phyloP scores from a whole-genome alignment of 2,113 vertebrate genomes.

The Engystomops pustulosus region DNA sequence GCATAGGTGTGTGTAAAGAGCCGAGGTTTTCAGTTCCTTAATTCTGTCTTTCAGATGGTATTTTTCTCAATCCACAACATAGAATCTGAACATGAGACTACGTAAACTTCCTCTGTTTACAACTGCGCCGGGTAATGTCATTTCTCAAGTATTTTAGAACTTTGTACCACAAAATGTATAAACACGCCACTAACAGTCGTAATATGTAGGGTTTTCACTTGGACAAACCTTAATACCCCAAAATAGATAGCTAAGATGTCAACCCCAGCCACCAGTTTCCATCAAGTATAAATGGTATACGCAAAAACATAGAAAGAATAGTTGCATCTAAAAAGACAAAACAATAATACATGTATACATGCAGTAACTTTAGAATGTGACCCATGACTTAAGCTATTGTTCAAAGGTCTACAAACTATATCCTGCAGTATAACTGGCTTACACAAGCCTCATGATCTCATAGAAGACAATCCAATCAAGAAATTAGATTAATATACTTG shows the following conservation, averaged over 20 bases:
- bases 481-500: slow-evolving; percentile 41
- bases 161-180: neutral
- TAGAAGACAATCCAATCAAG: slow-evolving; percentile 48
- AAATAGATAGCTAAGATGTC: too few relatives aligned
- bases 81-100: neutral
- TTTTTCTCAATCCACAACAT: neutral
- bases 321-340: too few relatives aligned
- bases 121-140: neutral
- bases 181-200: neutral
- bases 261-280: too few relatives aligned
- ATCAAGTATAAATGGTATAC: too few relatives aligned
- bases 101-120: neutral
- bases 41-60: neutral
- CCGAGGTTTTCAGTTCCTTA: neutral
- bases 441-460: slow-evolving; percentile 43
- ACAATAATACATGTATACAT: too few relatives aligned
- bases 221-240: too few relatives aligned
- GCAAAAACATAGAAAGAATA: too few relatives aligned
- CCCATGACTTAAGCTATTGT: too few relatives aligned
- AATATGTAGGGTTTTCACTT: neutral
- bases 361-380: too few relatives aligned
- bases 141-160: neutral
- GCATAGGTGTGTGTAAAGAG: neutral
- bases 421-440: slow-evolving; percentile 36
- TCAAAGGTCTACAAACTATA: neutral